These are phyloP conservation scores for Dione juno DNA, from an alignment of 2,888 invertebrate genomes.

Conservation along the genomic window DNA sequence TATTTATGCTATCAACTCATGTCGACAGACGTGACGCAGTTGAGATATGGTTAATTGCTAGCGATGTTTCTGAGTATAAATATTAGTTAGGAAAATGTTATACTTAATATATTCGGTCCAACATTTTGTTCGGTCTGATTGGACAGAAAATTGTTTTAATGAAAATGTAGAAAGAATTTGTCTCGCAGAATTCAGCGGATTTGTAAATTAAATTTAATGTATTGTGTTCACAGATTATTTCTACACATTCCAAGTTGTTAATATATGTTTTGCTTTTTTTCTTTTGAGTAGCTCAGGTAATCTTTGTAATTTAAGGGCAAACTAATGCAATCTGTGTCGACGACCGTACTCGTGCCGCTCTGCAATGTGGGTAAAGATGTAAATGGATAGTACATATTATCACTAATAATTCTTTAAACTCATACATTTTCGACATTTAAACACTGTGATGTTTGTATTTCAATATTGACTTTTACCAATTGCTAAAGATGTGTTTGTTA, in stretches of 20 bases:
- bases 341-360: background rate
- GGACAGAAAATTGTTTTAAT: no score
- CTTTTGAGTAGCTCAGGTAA: background rate
- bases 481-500: background rate
- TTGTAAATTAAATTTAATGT: background rate
- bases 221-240: background rate
- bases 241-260: conserved; percentile 4
- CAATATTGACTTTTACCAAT: background rate
- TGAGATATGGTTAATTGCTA: no score
- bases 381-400: background rate
- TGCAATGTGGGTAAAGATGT: background rate
- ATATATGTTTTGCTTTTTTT: background rate
- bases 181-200: no score
- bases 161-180: no score
- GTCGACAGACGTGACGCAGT: no score
- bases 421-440: background rate
- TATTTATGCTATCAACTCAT: no score
- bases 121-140: no score
- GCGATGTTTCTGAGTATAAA: no score
- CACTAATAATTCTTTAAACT: no score
- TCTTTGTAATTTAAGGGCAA: background rate
- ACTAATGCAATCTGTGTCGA: background rate
- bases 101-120: no score
- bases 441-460: conserved; percentile 8
- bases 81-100: no score